A percentile compares a stretch with the other conserved stretches of the same genome.
Conservation (phyloP, 2,797 vertebrate species). For the Psittacula echo region DNA sequence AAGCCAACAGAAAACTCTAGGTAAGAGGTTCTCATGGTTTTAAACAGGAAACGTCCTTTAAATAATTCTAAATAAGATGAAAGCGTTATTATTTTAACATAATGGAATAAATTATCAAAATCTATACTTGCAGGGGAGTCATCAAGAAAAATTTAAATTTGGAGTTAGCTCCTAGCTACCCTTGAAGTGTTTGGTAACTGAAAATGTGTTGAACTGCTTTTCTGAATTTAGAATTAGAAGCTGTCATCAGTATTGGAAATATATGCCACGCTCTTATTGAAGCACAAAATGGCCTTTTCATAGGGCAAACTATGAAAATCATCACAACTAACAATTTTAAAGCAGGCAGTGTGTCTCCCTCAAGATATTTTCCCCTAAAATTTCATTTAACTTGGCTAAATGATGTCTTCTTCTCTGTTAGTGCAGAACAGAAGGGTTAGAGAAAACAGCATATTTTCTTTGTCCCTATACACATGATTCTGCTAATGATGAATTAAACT, state of each 20-base stretch:
- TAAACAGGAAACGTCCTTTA: conserved; percentile 40
- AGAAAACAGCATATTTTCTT: conserved; percentile 20
- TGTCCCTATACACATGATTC: conserved; percentile 32
- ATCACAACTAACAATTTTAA: background rate
- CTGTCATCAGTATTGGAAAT: conserved; percentile 31
- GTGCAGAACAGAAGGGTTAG: conserved; percentile 19
- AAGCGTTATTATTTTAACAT: conserved; percentile 41
- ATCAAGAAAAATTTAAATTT: conserved; percentile 48
- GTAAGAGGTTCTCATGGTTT: conserved; percentile 3
- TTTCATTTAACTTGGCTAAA: conserved; percentile 24
- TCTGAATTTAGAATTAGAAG: conserved; percentile 65
- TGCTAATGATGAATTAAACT: conserved; percentile 23
- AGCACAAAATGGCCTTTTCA: conserved; percentile 36
- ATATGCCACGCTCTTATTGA: conserved; percentile 13
- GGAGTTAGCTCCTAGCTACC: background rate
- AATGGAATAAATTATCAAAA: conserved; percentile 46
- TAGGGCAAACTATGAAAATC: conserved; percentile 32
- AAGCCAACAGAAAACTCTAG: background rate
- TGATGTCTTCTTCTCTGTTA: background rate
- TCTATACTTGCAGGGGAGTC: background rate
- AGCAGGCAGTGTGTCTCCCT: background rate
- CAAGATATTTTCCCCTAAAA: conserved; percentile 3
- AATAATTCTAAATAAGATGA: conserved; percentile 51
- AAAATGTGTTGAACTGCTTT: conserved; percentile 42
- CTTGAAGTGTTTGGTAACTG: background rate